These are phyloP conservation scores for Bombylius major DNA, from an alignment of 2,888 invertebrate genomes.

Conservation along the genomic window DNA sequence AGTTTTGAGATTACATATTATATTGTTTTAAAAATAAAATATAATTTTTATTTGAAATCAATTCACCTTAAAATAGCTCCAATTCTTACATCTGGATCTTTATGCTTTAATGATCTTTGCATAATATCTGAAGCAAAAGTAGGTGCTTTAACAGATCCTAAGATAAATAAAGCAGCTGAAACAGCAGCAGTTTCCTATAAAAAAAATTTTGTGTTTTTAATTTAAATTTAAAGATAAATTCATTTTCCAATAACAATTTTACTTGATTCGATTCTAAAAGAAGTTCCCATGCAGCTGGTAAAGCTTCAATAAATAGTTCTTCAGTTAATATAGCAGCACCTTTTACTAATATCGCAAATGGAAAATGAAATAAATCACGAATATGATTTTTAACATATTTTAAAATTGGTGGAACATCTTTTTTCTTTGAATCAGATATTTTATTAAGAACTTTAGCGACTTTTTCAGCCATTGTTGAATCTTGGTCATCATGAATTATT, in stretches of 20 bases:
- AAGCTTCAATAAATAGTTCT: conserved; percentile 73
- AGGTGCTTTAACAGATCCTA: conserved; percentile 86
- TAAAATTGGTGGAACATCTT: conserved; percentile 55
- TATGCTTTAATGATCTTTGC: conserved; percentile 74
- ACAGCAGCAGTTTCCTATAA: conserved; percentile 64
- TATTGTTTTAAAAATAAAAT: neutral
- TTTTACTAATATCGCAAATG: conserved; percentile 75
- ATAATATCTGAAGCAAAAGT: conserved; percentile 81
- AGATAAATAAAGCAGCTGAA: conserved; percentile 80
- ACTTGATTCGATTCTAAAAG: conserved; percentile 70
- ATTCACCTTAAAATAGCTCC: conserved; percentile 61
- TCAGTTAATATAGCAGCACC: conserved; percentile 80
- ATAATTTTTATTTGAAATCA: neutral
- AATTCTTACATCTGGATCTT: conserved; percentile 68
- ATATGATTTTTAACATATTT: conserved; percentile 72
- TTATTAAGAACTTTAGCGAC: conserved; percentile 30
- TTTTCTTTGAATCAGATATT: conserved; percentile 38
- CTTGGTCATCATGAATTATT: conserved; percentile 28
- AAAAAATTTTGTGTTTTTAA: neutral
- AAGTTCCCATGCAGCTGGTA: conserved; percentile 92
- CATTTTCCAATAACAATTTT: neutral
- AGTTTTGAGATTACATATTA: neutral
- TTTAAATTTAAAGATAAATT: too few relatives aligned
- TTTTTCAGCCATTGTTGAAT: conserved; percentile 31
- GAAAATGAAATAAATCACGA: conserved; percentile 80